Evolutionary conservation across 2,797 vertebrate species (phyloP).

Genomic region (Novumbra hubbsi): DNA sequence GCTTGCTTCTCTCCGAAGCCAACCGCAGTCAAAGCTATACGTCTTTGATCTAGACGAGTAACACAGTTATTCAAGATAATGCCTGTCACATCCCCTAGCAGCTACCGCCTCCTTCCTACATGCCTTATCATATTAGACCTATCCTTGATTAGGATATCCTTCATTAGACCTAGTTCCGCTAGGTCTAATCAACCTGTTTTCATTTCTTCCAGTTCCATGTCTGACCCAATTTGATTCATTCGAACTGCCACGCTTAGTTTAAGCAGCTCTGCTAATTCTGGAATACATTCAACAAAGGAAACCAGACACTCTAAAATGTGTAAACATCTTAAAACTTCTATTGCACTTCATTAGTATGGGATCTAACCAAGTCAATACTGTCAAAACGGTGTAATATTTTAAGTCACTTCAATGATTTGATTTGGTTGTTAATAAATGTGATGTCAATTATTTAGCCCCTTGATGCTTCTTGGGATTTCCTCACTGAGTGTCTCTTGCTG

Average conservation of each 20-base stretch:
- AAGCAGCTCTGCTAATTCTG: not conserved
- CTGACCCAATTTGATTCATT: too few relatives aligned
- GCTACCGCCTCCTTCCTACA: not conserved
- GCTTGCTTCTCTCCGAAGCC: not conserved
- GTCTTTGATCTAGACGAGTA: not conserved
- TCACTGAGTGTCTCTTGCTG: not conserved
- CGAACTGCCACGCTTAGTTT: too few relatives aligned
- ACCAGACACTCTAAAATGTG: too few relatives aligned
- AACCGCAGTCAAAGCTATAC: not conserved
- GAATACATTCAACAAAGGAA: too few relatives aligned
- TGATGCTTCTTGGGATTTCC: slow-evolving; percentile 8
- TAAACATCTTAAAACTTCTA: too few relatives aligned
- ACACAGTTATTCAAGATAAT: not conserved
- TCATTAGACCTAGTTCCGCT: not conserved
- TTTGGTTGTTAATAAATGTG: not conserved
- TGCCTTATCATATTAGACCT: not conserved
- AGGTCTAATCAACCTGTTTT: too few relatives aligned
- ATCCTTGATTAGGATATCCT: not conserved
- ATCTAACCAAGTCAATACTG: not conserved
- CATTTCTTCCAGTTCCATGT: not conserved
- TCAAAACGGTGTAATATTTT: not conserved
- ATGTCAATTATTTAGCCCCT: not conserved
- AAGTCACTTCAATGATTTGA: not conserved
- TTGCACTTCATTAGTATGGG: not conserved
- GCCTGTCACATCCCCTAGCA: not conserved